Evolutionary conservation across 2,797 vertebrate species (phyloP), one percentile per base, ranked within the genome.

Genomic region (Pipistrellus nathusii): DNA sequence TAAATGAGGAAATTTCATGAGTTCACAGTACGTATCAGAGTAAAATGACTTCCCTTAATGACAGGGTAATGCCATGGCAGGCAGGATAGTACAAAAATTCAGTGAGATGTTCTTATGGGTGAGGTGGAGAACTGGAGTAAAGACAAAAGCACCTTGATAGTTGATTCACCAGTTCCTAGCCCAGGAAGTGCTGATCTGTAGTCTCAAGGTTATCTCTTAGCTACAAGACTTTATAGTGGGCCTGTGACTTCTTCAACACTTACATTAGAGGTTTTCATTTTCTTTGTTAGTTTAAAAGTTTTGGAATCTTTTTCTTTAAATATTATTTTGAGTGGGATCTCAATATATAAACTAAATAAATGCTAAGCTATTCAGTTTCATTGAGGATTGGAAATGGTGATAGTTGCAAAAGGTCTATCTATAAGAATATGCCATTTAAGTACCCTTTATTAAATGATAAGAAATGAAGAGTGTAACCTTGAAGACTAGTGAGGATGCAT

Each of bases 231-330:
- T 76, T 27, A 21, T 84, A 38, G 64, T 30, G 81, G 44, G 14
- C 32, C 41, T 85, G 35, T 30, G 27, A 72, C 6, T 91, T 95
- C 25, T 69, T 95, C 4, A 75, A 10, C 27, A 23, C 30, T 53
- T 77, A 86, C 11, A 15, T 51, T 76, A 71, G 27, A 89, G 30
- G 8, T 80, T 85, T 91, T 80, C 15, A 13, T 84, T 84, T n/a
- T 17, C 35, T 96, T 53, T 68, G 14, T 77, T 81, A 83, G 73
- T 84, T 95, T 88, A 85, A 73, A 89, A 81, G 21, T 55, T 75
- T 92, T 83, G 53, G 12, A 78, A 75, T 17, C 53, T 64, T 96
- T 93, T 77, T n/a, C 32, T 82, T 75, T 13, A 82, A 25, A 82
- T 71, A 25, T 77, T 77, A 89, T 38, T 6, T 64, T 93, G 20